Evolutionary conservation across 2,113 vertebrate species (phyloP).

Genomic region (Tauraco erythrolophus): DNA sequence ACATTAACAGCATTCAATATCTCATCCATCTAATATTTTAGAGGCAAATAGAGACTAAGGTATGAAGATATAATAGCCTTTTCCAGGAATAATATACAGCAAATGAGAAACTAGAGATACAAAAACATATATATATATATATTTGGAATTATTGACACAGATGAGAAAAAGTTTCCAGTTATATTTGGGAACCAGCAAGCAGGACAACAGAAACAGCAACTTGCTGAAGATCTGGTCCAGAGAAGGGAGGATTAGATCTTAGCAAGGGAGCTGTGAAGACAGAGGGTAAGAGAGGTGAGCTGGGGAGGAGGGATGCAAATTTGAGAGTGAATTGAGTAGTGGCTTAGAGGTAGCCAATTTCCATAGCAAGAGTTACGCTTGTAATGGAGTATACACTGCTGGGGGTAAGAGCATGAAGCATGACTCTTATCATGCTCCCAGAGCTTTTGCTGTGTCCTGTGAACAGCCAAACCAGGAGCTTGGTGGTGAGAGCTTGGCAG

Average conservation of each 20-base stretch:
- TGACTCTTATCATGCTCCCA: fast-evolving
- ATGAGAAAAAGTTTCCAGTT: neutral
- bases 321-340: neutral
- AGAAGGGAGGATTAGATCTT: neutral
- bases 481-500: neutral
- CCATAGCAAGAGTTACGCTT: neutral
- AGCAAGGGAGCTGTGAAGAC: neutral
- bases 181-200: neutral
- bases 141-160: neutral
- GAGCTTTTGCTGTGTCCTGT: neutral
- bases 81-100: neutral
- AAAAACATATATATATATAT: neutral
- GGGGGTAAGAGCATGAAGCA: neutral
- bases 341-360: neutral
- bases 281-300: too few species aligned
- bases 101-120: neutral
- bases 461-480: neutral
- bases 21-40: neutral
- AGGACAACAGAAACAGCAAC: neutral
- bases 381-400: neutral
- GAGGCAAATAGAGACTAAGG: neutral
- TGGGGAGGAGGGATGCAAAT: neutral
- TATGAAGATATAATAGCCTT: neutral
- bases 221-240: neutral
- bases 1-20: neutral